Evolutionary conservation across 64 coral and sea anemone species (phyloP), one percentile per base, ranked within the genome.

Genomic region (Cladopsammia gracilis): DNA sequence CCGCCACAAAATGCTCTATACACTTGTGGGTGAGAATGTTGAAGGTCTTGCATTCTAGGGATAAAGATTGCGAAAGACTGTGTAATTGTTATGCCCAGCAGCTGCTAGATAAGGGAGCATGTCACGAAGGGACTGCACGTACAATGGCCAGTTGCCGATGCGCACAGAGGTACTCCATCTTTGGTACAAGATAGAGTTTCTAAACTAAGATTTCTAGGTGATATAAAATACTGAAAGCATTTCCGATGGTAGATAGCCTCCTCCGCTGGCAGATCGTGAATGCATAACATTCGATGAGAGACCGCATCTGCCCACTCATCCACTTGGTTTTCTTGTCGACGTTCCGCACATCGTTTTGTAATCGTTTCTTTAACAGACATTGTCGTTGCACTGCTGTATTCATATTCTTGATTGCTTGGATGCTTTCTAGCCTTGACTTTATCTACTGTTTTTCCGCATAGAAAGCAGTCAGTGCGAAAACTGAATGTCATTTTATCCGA

Each of bases 391-490:
- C 14, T 76, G 26, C 49, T 76, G 58, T 85, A 85, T 85, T 85
- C 7, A 85, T 85, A 85, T 26, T 85, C 81, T 60, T 50, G 52
- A 60, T 85, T 85, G 42, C 58, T 43, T 9, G 81, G 81, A 20
- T 26, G 61, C 61, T 25, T 50, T 85, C 61, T 85, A n/a, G 81
- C 81, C 42, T 60, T 26, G 42, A 19, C 81, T 60, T 26, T 85
- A 56, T 85, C 81, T 85, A 85, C 81, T 23, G n/a, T 60, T 60
- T 85, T 85, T 20, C 81, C 81, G 58, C 81, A 85, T 23, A 85
- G 20, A 43, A 60, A 85, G 58, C 81, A 85, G 58, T 85, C 81
- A 85, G 54, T 3, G 26, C 49, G 73, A 26, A 76, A 76, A 26
- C 16, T 22, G 73, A 48, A 76, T 24, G 16, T 85, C 61, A 34